phyloP scores from a whole-genome alignment of 2,888 invertebrate species.

The Ommatoiulus sabulosus region DNA sequence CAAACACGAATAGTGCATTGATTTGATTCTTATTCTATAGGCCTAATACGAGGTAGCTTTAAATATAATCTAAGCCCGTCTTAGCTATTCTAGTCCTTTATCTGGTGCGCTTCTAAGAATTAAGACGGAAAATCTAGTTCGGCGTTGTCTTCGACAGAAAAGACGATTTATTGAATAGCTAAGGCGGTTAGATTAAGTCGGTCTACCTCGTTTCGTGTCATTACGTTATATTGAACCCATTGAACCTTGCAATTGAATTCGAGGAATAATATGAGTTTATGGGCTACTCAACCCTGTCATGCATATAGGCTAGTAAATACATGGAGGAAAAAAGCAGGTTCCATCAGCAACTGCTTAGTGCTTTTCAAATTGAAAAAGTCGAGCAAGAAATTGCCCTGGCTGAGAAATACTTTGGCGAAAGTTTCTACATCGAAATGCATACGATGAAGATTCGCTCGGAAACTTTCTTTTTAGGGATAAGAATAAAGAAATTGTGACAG shows the following conservation, averaged over 20 bases:
- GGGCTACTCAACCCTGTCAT: neutral
- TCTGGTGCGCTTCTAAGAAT: neutral
- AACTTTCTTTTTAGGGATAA: neutral
- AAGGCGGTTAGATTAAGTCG: constrained; percentile 44
- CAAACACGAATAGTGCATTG: no score
- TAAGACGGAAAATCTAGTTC: neutral
- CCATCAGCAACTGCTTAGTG: neutral
- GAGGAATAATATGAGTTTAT: constrained; percentile 39
- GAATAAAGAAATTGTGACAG: neutral
- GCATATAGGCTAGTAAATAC: constrained; percentile 14
- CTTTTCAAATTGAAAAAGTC: constrained; percentile 4
- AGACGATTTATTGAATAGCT: constrained; percentile 25
- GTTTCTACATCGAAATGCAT: no score
- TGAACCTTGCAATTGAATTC: constrained; percentile 45
- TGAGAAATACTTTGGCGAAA: no score
- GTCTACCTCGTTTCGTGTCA: constrained; percentile 42
- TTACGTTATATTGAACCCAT: constrained; percentile 21
- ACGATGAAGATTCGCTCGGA: no score
- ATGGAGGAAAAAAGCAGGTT: neutral
- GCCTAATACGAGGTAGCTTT: no score
- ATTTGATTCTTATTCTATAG: no score
- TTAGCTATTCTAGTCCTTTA: neutral
- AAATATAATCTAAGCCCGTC: neutral
- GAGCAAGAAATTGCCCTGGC: neutral
- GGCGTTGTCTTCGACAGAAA: constrained; percentile 1